Conservation (phyloP, 2,888 invertebrate species). For the Metopia argyrocephala region DNA sequence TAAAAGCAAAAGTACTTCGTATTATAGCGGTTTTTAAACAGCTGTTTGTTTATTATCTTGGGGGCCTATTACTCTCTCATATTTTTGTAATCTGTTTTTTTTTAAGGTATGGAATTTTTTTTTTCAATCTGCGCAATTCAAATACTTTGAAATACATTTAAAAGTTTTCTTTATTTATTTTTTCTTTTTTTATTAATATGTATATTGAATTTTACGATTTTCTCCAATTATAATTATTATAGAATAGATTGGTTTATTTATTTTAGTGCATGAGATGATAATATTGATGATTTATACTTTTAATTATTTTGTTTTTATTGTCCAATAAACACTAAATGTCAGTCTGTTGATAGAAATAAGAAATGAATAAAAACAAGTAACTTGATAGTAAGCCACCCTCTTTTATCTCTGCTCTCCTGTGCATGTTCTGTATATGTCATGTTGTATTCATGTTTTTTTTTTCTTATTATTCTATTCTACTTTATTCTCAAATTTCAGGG, state of each 20-base stretch:
- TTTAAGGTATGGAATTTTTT: background rate
- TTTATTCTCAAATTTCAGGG: background rate
- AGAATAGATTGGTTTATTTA: background rate
- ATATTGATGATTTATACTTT: background rate
- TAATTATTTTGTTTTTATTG: background rate
- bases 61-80: background rate
- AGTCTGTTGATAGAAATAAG: background rate
- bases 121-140: constrained; percentile 19
- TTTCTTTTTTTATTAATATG: background rate
- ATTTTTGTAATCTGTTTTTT: background rate
- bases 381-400: too few species aligned
- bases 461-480: background rate
- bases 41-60: too few species aligned
- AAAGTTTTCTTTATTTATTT: too few species aligned
- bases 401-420: too few species aligned
- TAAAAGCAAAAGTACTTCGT: background rate
- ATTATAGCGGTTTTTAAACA: constrained; percentile 3
- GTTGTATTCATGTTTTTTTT: background rate
- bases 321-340: background rate
- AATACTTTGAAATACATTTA: background rate
- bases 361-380: too few species aligned
- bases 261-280: background rate
- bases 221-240: constrained; percentile 17
- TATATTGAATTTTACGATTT: background rate
- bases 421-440: background rate